Base-by-base conservation (phyloP, 2,797 vertebrate species). In the Sorex maritimensis region DNA sequence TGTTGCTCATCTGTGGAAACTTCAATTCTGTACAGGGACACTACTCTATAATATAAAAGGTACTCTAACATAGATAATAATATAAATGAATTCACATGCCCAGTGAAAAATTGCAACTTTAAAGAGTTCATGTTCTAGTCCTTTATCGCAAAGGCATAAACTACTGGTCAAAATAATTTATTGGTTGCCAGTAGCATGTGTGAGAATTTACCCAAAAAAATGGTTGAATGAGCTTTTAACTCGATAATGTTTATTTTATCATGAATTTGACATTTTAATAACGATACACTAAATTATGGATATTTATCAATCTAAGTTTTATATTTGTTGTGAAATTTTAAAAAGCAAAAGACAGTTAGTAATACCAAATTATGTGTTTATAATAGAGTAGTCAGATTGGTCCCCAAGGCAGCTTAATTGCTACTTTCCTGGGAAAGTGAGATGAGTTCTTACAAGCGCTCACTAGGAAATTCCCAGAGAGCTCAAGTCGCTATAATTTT, bases 401-500 rank as follows among this genome's bases (percentile, higher is more conserved):
- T 87, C 61, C 87, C 82, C 23, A 61, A 0, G 73, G 81, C 15
- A 19, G 13, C 55, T 30, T 89, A 93, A 89, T 81, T 81, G 23
- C 5, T 6, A 81, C 34, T 74, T 23, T 14, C 21, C 24, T 75
- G 30, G 44, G 28, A 84, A 58, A 52, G 24, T 2, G 26, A 26
- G 1, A 19, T 38, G 11, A 55, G 30, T 21, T 3, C 34, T 30
- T 26, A 74, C 38, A 24, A 30, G 7, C 0, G 14, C 85, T 95
- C 81, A 68, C 1, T 0, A 81, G 52, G 11, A 75, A 55, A 28
- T 52, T 67, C 71, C 78, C 41, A 24, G 90, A 63, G 85, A 58
- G 23, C 11, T 58, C 41, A n/a, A 1, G 0, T 68, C 30, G 52
- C 44, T 79, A 0, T 49, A 91, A 75, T 6, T 74, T 23, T 41